Evolutionary conservation across 1,140 invertebrate species (phyloP).

Genomic region (Bombus picipes): DNA sequence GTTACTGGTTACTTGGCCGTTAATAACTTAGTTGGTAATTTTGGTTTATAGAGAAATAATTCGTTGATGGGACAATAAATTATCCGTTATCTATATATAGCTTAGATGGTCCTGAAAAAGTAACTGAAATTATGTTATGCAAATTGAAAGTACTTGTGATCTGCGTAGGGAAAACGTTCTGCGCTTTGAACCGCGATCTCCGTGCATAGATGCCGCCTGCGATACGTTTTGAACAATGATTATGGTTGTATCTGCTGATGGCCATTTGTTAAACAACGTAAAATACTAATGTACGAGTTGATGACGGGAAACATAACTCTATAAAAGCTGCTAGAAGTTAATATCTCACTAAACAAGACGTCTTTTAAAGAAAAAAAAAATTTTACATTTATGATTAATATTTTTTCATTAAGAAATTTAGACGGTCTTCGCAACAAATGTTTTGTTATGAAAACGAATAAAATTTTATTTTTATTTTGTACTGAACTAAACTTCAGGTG

Average conservation of each 20-base stretch:
- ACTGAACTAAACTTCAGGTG: no score
- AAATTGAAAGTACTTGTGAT: not conserved
- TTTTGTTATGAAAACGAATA: not conserved
- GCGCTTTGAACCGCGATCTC: not conserved
- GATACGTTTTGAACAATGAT: not conserved
- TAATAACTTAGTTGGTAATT: not conserved
- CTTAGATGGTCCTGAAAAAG: not conserved
- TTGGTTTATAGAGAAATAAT: not conserved
- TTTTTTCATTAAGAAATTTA: not conserved
- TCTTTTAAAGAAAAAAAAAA: not conserved
- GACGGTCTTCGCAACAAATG: not conserved
- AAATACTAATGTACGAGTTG: not conserved
- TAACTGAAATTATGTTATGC: not conserved
- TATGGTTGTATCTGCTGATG: not conserved
- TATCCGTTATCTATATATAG: not conserved
- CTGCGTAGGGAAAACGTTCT: no score
- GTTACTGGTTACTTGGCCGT: not conserved
- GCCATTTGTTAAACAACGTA: not conserved
- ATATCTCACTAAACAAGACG: no score
- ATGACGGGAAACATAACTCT: not conserved
- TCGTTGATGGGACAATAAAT: not conserved
- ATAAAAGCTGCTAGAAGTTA: not conserved
- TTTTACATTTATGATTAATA: not conserved
- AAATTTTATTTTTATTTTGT: not conserved
- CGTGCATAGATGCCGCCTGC: conserved; percentile 42